Evolutionary conservation across 2,113 vertebrate species (phyloP), one percentile per base, ranked within the genome.

Genomic region (Calyptommatus sinebrachiatus): DNA sequence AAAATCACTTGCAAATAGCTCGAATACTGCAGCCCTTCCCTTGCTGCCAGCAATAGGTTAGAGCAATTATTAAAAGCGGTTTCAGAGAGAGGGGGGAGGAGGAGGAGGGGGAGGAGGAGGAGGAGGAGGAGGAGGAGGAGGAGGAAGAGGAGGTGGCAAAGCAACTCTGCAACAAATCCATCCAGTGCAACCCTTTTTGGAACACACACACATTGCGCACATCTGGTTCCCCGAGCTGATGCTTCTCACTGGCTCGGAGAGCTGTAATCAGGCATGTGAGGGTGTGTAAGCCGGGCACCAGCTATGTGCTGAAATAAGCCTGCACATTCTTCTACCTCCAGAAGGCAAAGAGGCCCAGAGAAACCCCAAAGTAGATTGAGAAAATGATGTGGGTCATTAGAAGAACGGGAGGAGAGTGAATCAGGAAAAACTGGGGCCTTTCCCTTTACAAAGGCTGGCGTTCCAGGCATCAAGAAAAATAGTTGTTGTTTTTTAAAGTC

Each of bases 201-300:
- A 73, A 67, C 31, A 31, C 50, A 3, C 89, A 91, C 77, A 87
- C 90, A 83, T 92, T 92, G 93, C 91, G 93, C 93, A 93, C 92
- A 95, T 93, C 92, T 94, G 93, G 91, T 94, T 93, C 91, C 91
- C 88, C 91, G 92, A 92, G 90, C 81, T 93, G 85, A 91, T 87
- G 90, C 93, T 93, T 89, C 87, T 74, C 79, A 28, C 83, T 5
- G 79, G 79, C 85, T 94, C 90, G 80, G 71, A 91, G 93, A 91
- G 94, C 89, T 93, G 94, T 94, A 95, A 94, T 94, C 93, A 94
- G 88, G 90, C 86, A 74, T 90, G 87, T 86, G 67, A 91, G 85
- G 92, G 91, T 91, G 93, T 90, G 93, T 93, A 89, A 71, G 85
- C 88, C 1, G 84, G 90, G 92, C 91, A 90, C 89, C 90, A 91